Evolutionary conservation across 2,113 vertebrate genomes (phyloP).

Genomic region (Rhinopithecus roxellana): DNA sequence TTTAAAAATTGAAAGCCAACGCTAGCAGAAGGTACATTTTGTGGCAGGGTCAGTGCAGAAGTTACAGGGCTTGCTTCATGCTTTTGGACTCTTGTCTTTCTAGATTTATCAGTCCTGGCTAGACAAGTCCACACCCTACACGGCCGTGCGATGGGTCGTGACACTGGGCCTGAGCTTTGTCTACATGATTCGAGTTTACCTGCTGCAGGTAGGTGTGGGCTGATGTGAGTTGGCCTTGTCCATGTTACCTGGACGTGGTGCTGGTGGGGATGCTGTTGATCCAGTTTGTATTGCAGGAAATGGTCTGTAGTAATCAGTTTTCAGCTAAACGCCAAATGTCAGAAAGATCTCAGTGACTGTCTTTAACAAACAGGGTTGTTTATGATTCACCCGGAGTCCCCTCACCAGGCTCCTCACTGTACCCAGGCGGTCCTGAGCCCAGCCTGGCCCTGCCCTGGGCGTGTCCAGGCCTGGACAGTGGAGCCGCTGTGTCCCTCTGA

Average conservation of each 20-base stretch:
- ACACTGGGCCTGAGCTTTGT: slow-evolving; percentile 93
- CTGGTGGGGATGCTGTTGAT: background rate
- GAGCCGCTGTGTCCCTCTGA: background rate
- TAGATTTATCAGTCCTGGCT: slow-evolving; percentile 98
- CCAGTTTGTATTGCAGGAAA: background rate
- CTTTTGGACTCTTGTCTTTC: background rate
- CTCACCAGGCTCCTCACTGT: background rate
- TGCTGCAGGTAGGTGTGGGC: slow-evolving; percentile 92
- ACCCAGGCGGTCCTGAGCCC: background rate
- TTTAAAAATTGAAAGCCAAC: background rate
- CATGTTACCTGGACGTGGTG: fast-evolving
- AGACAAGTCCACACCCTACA: slow-evolving; percentile 98
- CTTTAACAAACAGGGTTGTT: background rate
- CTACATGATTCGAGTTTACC: slow-evolving; percentile 99
- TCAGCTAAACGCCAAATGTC: background rate
- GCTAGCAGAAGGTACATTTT: background rate
- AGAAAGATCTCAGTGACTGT: background rate
- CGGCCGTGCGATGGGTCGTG: slow-evolving; percentile 91
- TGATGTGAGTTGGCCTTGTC: fast-evolving
- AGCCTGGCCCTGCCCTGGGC: too few species aligned
- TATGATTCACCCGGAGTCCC: fast-evolving
- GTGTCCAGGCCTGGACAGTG: background rate
- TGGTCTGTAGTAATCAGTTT: background rate
- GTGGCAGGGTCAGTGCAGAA: too few species aligned
- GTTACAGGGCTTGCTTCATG: fast-evolving